Evolutionary conservation across 2,888 invertebrate species (phyloP).

Genomic region (Leptopilina drosophilae): DNA sequence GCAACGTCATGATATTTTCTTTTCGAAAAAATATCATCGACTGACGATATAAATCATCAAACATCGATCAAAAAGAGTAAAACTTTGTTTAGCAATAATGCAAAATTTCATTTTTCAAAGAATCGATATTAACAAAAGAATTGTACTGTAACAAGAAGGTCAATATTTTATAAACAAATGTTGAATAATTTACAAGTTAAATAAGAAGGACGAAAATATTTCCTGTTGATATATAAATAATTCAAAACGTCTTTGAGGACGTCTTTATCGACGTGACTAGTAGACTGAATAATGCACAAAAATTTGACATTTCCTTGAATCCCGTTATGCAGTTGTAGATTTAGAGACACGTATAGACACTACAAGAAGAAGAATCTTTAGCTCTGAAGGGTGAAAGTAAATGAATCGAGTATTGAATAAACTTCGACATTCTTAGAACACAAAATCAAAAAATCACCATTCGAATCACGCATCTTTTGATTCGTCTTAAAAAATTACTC

Average conservation of each 20-base stretch:
- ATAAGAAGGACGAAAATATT: neutral
- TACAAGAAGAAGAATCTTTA: constrained; percentile 50
- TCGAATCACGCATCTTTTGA: constrained; percentile 51
- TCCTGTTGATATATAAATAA: constrained; percentile 15
- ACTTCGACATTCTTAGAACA: constrained; percentile 48
- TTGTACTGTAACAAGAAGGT: too few relatives aligned
- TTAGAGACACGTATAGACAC: constrained; percentile 39
- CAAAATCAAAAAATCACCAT: constrained; percentile 50
- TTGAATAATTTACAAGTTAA: constrained; percentile 9
- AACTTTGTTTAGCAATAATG: too few relatives aligned
- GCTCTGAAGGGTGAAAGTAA: constrained; percentile 51
- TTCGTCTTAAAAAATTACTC: constrained; percentile 45
- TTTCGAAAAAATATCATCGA: too few relatives aligned
- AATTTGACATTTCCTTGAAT: constrained; percentile 20
- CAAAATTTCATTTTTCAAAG: too few relatives aligned
- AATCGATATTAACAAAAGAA: neutral
- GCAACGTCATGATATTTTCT: constrained; percentile 21
- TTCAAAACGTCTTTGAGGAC: neutral
- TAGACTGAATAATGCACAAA: constrained; percentile 17
- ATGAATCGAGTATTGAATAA: constrained; percentile 54
- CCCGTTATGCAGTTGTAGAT: constrained; percentile 10
- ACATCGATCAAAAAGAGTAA: too few relatives aligned
- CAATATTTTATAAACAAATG: neutral
- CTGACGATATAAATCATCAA: too few relatives aligned
- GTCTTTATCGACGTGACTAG: constrained; percentile 1